Base-by-base conservation (phyloP, 2,888 invertebrate species). In the Iselma pallidipennis region DNA sequence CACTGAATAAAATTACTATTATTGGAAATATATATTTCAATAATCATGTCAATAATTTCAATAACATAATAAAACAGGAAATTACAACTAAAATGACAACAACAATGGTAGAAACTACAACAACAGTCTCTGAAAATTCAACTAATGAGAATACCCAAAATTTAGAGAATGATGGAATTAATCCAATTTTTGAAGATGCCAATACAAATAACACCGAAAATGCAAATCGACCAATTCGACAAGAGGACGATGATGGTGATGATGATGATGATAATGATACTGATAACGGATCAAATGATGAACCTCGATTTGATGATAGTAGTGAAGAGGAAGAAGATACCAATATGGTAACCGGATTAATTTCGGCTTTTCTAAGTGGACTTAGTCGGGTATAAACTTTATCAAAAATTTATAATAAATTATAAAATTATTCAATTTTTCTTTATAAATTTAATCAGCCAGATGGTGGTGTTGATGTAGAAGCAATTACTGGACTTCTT, bases 381-480 rank as follows among this genome's bases (percentile, higher is more conserved):
- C 69, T 82, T 10, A 80, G 81, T 65, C 78, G 71, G 70, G 82
- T 81, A 74, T n/a, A 72, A 57, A 48, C 10, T 56, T 16, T 4
- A n/a, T 19, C 10, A 21, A 21, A 56, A 56, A 28, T 50, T 50
- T 50, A 16, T n/a, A 29, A 48, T 7, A 7, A 42, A 42, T 31
- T 12, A 12, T 10, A 31, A 31, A 12, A 12, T 31, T 9, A 14
- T 48, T 12, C 14, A 51, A 56, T 57, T 42, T 54, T 57, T 7
- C 5, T 37, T 37, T 37, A 14, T 48, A 33, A 51, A 61, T 55
- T 55, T 57, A 76, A 75, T 61, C 56, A 82, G 81, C 80, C 81
- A 51, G 81, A 81, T 66, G 82, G 81, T 49, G 75, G 79, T 26
- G 78, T 82, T 21, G 82, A 82, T 68, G 72, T 82, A 29, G 80